Base-by-base conservation (phyloP, 2,888 invertebrate genomes). In the Toxonevra muliebris region DNA sequence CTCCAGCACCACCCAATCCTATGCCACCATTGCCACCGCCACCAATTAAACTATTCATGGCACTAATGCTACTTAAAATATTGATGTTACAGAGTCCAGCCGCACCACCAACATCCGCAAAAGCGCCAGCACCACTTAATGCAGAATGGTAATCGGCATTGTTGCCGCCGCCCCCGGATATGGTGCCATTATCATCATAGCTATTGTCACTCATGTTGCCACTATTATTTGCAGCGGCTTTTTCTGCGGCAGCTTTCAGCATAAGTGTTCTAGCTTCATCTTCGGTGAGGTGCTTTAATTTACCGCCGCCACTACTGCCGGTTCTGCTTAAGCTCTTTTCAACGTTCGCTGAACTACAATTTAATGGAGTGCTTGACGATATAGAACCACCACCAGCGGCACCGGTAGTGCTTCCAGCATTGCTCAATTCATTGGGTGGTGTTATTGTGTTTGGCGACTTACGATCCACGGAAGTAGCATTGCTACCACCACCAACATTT, bases 41-140 rank as follows among this genome's bases (percentile, higher is more conserved):
- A 67, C 83, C 82, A 45, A 84, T 84, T 66, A 84, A 76, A 72
- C 78, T 84, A 60, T 80, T 83, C 82, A 84, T 82, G 73, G 83
- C 82, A 73, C 81, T 84, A 68, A 84, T 82, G 77, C 82, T 84
- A 71, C 80, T 84, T 66, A 83, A 69, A 69, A 82, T 79, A 71
- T 81, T 82, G 19, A 84, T 78, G 74, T 82, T 84, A 73, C 83
- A 80, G 19, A 82, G 76, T 19, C 79, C 78, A 10, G 80, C 75
- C 53, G 82, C 71, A 17, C 75, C 76, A 54, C 80, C 75, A 13
- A 82, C 82, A 75, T 81, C 83, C 40, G 74, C 76, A 69, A 79
- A 79, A 67, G 81, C 78, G 45, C 79, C 76, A 2, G 81, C 79
- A 15, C 79, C 76, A 58, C 76, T 77, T 9, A 80, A 50, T 1